phyloP scores from a whole-genome alignment of 2,113 vertebrate genomes.

The Cygnus buccinator region DNA sequence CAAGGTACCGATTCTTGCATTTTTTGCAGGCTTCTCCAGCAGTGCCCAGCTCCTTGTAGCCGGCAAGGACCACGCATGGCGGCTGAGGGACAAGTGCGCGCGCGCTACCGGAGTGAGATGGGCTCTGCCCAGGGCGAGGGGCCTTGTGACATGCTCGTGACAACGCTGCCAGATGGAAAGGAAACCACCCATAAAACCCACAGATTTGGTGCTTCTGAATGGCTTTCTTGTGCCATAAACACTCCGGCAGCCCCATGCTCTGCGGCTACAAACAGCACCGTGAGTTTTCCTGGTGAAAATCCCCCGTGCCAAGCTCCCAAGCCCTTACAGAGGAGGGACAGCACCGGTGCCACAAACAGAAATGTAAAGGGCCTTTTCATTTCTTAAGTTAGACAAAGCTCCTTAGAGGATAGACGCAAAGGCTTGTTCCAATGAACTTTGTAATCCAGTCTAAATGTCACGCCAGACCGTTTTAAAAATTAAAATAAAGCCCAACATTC shows the following conservation, averaged over 20 bases:
- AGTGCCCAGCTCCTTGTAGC: background rate
- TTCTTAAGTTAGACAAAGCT: background rate
- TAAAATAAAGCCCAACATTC: background rate
- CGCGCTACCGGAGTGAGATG: background rate
- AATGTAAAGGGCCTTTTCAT: background rate
- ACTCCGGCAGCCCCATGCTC: background rate
- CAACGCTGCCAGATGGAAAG: background rate
- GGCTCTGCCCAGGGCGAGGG: background rate
- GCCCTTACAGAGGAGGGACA: background rate
- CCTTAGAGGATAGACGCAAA: background rate
- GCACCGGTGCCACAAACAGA: background rate
- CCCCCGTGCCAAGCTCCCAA: background rate
- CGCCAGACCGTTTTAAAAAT: background rate
- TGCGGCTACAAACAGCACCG: fast-evolving
- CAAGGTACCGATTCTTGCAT: background rate
- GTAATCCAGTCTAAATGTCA: background rate
- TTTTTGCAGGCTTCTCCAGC: background rate
- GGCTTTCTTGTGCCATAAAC: background rate
- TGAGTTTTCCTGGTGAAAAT: fast-evolving
- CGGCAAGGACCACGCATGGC: background rate
- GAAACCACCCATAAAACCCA: fast-evolving
- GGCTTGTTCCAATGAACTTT: background rate
- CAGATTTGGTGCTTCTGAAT: background rate
- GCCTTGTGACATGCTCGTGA: background rate
- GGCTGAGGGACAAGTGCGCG: background rate